These are phyloP conservation scores for Drosophila asahinai DNA, from an alignment of 1,140 invertebrate species.

Conservation along the genomic window DNA sequence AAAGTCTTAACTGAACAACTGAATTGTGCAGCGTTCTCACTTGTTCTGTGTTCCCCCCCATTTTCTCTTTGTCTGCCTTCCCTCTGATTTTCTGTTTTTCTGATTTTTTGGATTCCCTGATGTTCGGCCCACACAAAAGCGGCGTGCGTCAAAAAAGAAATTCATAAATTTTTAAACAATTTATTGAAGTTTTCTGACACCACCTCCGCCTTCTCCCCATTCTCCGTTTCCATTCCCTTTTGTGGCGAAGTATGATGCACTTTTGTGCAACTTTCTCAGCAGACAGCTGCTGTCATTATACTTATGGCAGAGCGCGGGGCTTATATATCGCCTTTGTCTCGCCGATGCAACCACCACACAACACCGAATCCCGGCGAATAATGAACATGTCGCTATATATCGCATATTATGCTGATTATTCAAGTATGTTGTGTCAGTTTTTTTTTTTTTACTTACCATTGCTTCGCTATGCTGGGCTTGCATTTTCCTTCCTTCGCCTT, in stretches of 20 bases:
- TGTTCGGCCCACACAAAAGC: slow-evolving; percentile 49
- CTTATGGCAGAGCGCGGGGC: slow-evolving; percentile 1
- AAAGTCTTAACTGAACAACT: slow-evolving; percentile 10
- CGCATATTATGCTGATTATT: slow-evolving; percentile 48
- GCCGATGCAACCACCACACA: slow-evolving; percentile 10
- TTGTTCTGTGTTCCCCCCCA: neutral
- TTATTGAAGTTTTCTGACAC: slow-evolving; percentile 60
- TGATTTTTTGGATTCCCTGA: slow-evolving; percentile 12
- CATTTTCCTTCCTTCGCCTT: slow-evolving; percentile 42
- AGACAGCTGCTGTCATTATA: slow-evolving; percentile 64
- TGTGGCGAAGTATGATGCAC: slow-evolving; percentile 19
- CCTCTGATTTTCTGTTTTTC: slow-evolving; percentile 3
- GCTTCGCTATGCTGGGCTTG: slow-evolving; percentile 34
- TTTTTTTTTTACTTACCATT: slow-evolving; percentile 23
- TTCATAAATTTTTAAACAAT: slow-evolving; percentile 66
- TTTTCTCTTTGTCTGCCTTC: neutral
- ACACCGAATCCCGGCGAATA: slow-evolving; percentile 38
- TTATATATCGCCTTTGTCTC: slow-evolving; percentile 45
- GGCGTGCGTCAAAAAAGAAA: slow-evolving; percentile 68
- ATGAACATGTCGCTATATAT: slow-evolving; percentile 51
- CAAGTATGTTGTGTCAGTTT: slow-evolving; percentile 55
- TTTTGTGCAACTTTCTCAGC: slow-evolving; percentile 74
- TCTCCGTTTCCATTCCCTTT: slow-evolving; percentile 4
- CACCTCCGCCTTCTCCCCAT: slow-evolving; percentile 10
- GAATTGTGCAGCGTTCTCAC: slow-evolving; percentile 6